Percentiles rank a stretch among this genome's conserved stretches.
phyloP scores from a whole-genome alignment of 2,113 vertebrate species.

The Vanacampus margaritifer region DNA sequence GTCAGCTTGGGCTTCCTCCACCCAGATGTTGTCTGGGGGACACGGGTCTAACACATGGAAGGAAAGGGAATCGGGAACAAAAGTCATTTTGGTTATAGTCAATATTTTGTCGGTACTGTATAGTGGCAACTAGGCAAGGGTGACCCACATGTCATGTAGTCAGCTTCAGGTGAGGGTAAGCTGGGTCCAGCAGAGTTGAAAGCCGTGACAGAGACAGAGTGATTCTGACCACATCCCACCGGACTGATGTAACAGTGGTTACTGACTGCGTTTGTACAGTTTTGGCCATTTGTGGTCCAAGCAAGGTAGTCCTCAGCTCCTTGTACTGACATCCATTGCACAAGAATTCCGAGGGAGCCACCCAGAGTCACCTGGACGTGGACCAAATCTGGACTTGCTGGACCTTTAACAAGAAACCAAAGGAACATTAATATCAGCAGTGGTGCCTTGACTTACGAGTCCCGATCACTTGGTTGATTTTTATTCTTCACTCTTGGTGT shows the following conservation, averaged over 20 bases:
- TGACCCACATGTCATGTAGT: conserved; percentile 78
- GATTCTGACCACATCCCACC: conserved; percentile 78
- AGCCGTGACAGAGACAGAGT: conserved; percentile 74
- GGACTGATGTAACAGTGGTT: conserved; percentile 72
- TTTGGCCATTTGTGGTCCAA: conserved; percentile 61
- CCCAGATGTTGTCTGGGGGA: conserved; percentile 72
- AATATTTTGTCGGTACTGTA: too few relatives aligned
- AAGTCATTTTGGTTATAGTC: neutral
- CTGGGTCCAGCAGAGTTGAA: conserved; percentile 81
- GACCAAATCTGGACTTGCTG: conserved; percentile 49
- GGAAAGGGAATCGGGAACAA: neutral
- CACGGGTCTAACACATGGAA: conserved; percentile 77
- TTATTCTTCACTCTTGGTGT: too few relatives aligned
- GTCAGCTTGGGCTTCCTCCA: conserved; percentile 73
- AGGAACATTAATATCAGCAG: neutral
- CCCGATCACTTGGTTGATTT: too few relatives aligned
- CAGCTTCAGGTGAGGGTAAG: conserved; percentile 63
- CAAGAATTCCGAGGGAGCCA: conserved; percentile 57
- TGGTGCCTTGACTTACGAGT: too few relatives aligned
- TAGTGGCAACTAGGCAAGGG: too few relatives aligned
- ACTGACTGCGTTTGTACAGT: conserved; percentile 65
- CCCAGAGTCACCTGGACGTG: conserved; percentile 31
- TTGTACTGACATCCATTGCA: conserved; percentile 72
- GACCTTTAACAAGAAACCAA: conserved; percentile 57
- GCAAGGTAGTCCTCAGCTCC: conserved; percentile 74